Evolutionary conservation across 2,888 invertebrate genomes (phyloP).

Genomic region (Cryptocheilus praepositus): DNA sequence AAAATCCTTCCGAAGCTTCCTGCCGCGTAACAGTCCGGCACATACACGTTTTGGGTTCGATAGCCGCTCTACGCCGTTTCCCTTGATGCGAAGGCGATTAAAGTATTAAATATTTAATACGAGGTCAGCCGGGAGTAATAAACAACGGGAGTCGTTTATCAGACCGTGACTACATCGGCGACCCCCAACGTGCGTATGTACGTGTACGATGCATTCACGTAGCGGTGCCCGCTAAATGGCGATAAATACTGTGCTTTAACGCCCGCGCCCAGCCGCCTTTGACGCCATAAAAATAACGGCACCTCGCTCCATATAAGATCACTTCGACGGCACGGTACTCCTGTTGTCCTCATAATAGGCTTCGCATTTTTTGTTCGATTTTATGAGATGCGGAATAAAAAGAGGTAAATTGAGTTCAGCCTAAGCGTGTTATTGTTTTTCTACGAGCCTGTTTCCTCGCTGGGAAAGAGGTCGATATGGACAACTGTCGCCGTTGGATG

Average conservation of each 20-base stretch:
- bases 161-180: constrained; percentile 11
- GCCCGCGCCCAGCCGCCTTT: neutral
- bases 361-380: too few relatives aligned
- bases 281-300: constrained; percentile 2
- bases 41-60: neutral
- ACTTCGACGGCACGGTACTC: too few relatives aligned
- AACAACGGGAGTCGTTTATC: constrained; percentile 41
- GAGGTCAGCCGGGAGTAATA: constrained; percentile 20
- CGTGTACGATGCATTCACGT: neutral
- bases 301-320: neutral
- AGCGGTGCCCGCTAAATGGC: constrained; percentile 27
- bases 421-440: too few relatives aligned
- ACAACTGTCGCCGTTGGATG: too few relatives aligned
- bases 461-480: too few relatives aligned
- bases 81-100: constrained; percentile 41
- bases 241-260: constrained; percentile 36
- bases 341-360: too few relatives aligned
- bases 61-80: constrained; percentile 9
- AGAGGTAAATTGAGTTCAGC: too few relatives aligned
- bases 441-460: too few relatives aligned
- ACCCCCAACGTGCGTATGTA: neutral
- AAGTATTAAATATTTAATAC: constrained; percentile 57
- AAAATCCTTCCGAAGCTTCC: constrained; percentile 19
- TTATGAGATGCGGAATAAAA: too few relatives aligned
- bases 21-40: neutral